Conservation (phyloP, 2,888 invertebrate species). For the Colostygia pectinataria region DNA sequence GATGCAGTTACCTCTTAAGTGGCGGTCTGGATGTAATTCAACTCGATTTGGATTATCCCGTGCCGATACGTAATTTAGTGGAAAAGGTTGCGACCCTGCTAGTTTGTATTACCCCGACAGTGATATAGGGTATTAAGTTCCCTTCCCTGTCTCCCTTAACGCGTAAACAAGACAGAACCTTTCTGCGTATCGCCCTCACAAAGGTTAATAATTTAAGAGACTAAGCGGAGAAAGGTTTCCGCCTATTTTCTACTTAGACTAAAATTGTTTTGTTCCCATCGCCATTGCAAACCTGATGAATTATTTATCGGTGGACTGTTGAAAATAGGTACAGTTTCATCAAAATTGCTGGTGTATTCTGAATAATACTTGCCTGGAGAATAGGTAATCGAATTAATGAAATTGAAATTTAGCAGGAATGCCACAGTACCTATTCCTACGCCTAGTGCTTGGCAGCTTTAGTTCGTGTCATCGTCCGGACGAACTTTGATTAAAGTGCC, state of each 20-base stretch:
- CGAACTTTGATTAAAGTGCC: conserved; percentile 26
- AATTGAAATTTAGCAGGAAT: conserved; percentile 2
- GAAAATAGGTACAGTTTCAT: conserved; percentile 35
- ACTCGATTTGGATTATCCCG: conserved; percentile 76
- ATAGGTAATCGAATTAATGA: conserved; percentile 5
- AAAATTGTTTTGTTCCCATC: conserved; percentile 70
- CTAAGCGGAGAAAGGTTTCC: conserved; percentile 67
- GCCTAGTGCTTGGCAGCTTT: conserved; percentile 4
- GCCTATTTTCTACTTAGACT: conserved; percentile 70
- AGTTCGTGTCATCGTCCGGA: conserved; percentile 12
- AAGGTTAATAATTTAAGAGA: conserved; percentile 80
- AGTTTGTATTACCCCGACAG: conserved; percentile 80
- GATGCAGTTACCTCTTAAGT: conserved; percentile 60
- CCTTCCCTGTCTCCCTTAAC: conserved; percentile 77
- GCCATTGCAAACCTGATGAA: conserved; percentile 55
- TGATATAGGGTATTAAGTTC: conserved; percentile 82
- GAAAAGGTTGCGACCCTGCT: conserved; percentile 80
- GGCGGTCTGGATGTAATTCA: conserved; percentile 66
- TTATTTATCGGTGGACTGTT: conserved; percentile 50
- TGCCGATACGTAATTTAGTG: conserved; percentile 81
- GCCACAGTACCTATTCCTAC: not conserved
- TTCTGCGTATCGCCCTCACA: conserved; percentile 76
- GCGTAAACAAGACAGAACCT: conserved; percentile 81
- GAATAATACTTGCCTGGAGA: conserved; percentile 8
- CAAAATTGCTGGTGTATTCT: conserved; percentile 32